phyloP scores from a whole-genome alignment of 2,797 vertebrate species.

The Acrocephalus scirpaceus region DNA sequence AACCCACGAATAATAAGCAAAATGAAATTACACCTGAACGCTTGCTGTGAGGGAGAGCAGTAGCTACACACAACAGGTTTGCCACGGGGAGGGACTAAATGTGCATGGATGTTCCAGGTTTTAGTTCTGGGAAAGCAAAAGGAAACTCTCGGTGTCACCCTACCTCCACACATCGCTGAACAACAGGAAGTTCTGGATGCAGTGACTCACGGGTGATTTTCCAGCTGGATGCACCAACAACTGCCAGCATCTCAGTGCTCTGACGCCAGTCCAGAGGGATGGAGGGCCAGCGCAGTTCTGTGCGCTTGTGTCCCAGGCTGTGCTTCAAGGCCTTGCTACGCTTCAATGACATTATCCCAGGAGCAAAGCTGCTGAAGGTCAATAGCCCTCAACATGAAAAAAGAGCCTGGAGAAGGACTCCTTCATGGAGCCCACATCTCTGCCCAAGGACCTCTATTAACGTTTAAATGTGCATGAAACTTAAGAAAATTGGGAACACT shows the following conservation, averaged over 20 bases:
- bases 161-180: neutral
- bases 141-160: neutral
- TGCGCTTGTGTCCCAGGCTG: neutral
- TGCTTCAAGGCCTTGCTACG: neutral
- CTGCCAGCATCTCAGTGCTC: neutral
- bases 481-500: neutral
- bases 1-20: neutral
- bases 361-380: constrained; percentile 25
- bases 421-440: neutral
- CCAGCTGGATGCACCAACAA: constrained; percentile 6
- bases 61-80: neutral
- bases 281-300: neutral
- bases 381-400: neutral
- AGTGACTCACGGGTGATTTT: constrained; percentile 13
- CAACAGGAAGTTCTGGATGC: neutral
- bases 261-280: neutral
- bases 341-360: neutral
- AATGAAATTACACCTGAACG: neutral
- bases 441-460: neutral
- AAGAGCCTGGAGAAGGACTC: neutral
- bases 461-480: neutral
- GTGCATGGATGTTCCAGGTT: neutral
- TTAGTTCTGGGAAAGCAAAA: neutral
- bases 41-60: neutral
- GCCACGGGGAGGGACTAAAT: neutral